phyloP scores from a whole-genome alignment of 2,113 vertebrate species.

The Hystrix cristata region DNA sequence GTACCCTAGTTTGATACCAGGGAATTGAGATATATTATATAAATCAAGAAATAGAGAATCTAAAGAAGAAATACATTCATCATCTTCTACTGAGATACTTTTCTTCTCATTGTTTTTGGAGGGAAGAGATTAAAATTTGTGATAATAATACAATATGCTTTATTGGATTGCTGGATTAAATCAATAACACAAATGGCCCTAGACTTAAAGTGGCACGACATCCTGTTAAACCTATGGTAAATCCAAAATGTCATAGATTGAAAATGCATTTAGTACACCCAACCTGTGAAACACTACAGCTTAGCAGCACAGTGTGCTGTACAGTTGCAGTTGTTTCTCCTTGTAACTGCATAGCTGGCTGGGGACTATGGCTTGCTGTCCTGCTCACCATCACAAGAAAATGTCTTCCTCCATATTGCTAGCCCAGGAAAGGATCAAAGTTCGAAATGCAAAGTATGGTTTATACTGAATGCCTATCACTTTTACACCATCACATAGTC shows the following conservation, averaged over 20 bases:
- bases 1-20: neutral
- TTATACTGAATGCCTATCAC: neutral
- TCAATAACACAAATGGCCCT: neutral
- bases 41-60: conserved; percentile 19
- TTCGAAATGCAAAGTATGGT: neutral
- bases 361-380: too few species aligned
- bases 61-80: neutral
- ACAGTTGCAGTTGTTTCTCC: neutral
- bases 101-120: neutral
- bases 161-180: conserved; percentile 34
- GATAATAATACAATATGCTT: conserved; percentile 20
- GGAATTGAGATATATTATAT: neutral
- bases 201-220: neutral
- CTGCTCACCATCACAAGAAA: neutral
- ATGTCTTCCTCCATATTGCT: neutral
- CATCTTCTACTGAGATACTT: neutral
- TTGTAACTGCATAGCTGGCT: neutral
- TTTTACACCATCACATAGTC: neutral
- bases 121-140: conserved; percentile 9
- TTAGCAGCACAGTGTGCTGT: neutral
- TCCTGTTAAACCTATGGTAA: neutral
- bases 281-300: neutral
- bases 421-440: neutral
- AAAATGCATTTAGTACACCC: neutral
- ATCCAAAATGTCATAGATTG: neutral